phyloP scores from a whole-genome alignment of 2,797 vertebrate genomes.

The Sparidentex hasta region DNA sequence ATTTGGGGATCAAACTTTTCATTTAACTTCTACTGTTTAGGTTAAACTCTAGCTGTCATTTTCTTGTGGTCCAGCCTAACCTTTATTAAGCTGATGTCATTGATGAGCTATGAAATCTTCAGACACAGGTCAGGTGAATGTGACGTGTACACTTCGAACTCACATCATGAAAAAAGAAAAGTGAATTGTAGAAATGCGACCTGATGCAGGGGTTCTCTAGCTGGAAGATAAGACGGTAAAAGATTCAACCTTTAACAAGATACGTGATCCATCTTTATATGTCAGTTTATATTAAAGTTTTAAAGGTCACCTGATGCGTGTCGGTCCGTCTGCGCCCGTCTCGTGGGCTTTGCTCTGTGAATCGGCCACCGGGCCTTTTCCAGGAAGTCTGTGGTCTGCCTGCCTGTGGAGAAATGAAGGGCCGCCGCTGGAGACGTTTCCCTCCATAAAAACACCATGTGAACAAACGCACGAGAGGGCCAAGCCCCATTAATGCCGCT shows the following conservation, averaged over 20 bases:
- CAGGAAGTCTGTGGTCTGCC: conserved; percentile 81
- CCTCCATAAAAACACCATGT: conserved; percentile 81
- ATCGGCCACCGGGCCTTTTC: conserved; percentile 57
- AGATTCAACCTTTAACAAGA: not conserved
- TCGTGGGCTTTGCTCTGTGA: conserved; percentile 7
- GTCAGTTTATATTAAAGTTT: conserved; percentile 1
- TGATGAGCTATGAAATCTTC: no score
- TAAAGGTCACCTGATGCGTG: conserved; percentile 11
- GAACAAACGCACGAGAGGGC: conserved; percentile 67
- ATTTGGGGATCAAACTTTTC: no score
- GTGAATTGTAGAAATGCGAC: no score
- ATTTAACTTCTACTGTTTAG: no score
- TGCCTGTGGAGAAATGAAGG: conserved; percentile 83
- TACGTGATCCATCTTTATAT: not conserved
- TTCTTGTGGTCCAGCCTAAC: no score
- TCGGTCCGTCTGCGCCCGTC: not conserved
- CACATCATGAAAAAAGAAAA: no score
- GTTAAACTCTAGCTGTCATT: no score
- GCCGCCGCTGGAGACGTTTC: conserved; percentile 81
- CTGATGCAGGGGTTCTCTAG: no score
- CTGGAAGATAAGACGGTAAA: no score
- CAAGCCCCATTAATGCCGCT: conserved; percentile 73
- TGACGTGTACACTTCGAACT: no score
- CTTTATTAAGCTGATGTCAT: no score
- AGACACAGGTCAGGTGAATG: no score